A percentile compares a stretch with the other conserved stretches of the same genome.
Conservation (phyloP, 2,113 vertebrate genomes). For the Neolamprologus modestus region DNA sequence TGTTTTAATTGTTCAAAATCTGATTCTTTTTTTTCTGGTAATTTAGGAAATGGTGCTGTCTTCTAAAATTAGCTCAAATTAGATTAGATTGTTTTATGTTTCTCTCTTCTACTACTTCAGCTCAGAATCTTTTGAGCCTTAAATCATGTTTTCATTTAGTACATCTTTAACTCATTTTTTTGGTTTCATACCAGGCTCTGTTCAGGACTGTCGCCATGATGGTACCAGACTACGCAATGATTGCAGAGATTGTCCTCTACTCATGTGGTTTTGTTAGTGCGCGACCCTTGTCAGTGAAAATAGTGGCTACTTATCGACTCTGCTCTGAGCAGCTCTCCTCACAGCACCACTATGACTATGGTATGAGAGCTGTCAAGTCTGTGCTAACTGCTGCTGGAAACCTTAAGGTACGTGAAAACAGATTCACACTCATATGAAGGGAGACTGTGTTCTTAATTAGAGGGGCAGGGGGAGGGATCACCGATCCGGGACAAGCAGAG, state of each 20-base stretch:
- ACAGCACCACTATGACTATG: slow-evolving; percentile 88
- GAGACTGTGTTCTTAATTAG: not conserved
- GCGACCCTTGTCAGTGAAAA: slow-evolving; percentile 83
- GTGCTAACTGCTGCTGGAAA: slow-evolving; percentile 87
- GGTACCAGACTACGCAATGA: slow-evolving; percentile 92
- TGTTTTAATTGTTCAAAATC: not conserved
- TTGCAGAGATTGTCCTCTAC: slow-evolving; percentile 89
- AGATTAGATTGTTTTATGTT: not conserved
- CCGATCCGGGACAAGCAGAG: not conserved
- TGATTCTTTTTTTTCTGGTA: not conserved
- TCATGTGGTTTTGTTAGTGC: slow-evolving; percentile 87
- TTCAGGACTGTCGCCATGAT: slow-evolving; percentile 93
- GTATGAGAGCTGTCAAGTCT: slow-evolving; percentile 89
- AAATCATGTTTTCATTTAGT: not conserved
- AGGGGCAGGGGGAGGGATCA: not conserved
- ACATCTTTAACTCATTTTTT: not conserved
- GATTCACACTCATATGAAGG: not conserved
- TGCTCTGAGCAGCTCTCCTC: slow-evolving; percentile 86
- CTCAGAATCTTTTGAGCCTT: not conserved
- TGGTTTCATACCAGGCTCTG: slow-evolving; percentile 70
- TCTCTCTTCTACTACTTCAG: not conserved
- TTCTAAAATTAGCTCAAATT: not conserved
- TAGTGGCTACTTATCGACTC: slow-evolving; percentile 83
- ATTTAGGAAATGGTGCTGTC: not conserved
- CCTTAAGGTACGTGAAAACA: slow-evolving; percentile 74